Evolutionary conservation across 2,113 vertebrate genomes (phyloP).

Genomic region (Tychaedon coryphoeus): DNA sequence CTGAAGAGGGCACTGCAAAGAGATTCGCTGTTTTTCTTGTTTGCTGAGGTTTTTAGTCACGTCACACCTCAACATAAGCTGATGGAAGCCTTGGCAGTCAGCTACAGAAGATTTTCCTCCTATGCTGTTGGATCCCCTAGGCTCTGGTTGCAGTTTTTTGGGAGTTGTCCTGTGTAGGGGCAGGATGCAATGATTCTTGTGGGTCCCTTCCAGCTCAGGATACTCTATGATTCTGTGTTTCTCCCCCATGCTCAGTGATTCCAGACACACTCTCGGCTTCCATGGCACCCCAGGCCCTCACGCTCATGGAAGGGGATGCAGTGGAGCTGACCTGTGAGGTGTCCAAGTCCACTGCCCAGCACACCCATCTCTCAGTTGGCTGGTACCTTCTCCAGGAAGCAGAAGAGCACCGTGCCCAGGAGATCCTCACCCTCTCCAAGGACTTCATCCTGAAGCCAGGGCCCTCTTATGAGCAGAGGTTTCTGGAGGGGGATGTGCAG

Average conservation of each 20-base stretch:
- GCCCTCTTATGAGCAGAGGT: slow-evolving; percentile 71
- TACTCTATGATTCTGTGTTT: background rate
- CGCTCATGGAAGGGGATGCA: slow-evolving; percentile 66
- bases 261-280: slow-evolving; percentile 79
- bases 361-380: slow-evolving; percentile 87
- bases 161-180: background rate
- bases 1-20: background rate
- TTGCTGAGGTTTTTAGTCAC: background rate
- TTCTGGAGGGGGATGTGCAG: slow-evolving; percentile 64
- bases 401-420: background rate
- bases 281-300: slow-evolving; percentile 56
- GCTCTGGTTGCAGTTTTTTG: background rate
- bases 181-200: background rate
- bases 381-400: slow-evolving; percentile 75
- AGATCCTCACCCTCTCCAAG: slow-evolving; percentile 81
- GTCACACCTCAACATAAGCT: background rate
- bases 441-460: slow-evolving; percentile 81
- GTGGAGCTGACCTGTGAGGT: slow-evolving; percentile 81
- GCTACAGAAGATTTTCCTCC: background rate
- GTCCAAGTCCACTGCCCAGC: slow-evolving; percentile 82
- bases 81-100: background rate
- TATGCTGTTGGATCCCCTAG: background rate
- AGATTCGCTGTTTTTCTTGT: background rate
- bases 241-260: slow-evolving; percentile 75
- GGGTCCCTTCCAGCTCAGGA: background rate